Conservation (phyloP, 2,888 invertebrate genomes). For the Spatulosminthurus flaviceps region DNA sequence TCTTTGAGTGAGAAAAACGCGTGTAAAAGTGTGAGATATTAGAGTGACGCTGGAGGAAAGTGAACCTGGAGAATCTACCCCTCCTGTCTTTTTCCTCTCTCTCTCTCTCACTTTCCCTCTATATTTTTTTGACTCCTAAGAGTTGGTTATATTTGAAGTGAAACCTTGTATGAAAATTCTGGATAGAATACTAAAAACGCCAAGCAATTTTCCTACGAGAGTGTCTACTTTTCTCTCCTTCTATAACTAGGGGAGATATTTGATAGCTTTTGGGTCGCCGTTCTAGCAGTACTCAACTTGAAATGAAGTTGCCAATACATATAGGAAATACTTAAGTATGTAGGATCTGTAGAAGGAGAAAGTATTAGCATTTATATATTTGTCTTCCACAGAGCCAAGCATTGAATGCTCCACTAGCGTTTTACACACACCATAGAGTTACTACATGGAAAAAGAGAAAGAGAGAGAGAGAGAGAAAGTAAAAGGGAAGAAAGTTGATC, state of each 20-base stretch:
- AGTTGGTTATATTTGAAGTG: slow-evolving; percentile 5
- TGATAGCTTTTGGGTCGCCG: slow-evolving; percentile 2
- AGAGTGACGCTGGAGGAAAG: no score
- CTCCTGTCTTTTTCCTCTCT: no score
- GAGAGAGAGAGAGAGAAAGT: slow-evolving; percentile 1
- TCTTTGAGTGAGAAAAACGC: background rate
- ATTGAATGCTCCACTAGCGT: background rate
- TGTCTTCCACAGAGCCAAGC: background rate
- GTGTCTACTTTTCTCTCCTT: no score
- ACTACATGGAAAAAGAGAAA: background rate
- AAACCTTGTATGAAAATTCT: slow-evolving; percentile 21
- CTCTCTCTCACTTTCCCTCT: no score
- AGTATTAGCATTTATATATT: slow-evolving; percentile 31
- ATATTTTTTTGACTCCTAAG: background rate
- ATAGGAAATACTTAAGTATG: background rate
- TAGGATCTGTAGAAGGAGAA: background rate
- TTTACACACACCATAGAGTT: background rate
- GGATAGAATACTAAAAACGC: slow-evolving; percentile 34
- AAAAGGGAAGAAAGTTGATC: slow-evolving; percentile 27
- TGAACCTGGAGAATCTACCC: no score
- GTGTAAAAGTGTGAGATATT: no score
- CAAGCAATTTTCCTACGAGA: background rate
- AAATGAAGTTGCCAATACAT: background rate
- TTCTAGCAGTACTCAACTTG: background rate
- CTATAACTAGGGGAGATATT: slow-evolving; percentile 24